Percentiles rank a stretch among this genome's conserved stretches.
Evolutionary conservation across 2,888 invertebrate species (phyloP).

Genomic region (Mellilla xanthometata): DNA sequence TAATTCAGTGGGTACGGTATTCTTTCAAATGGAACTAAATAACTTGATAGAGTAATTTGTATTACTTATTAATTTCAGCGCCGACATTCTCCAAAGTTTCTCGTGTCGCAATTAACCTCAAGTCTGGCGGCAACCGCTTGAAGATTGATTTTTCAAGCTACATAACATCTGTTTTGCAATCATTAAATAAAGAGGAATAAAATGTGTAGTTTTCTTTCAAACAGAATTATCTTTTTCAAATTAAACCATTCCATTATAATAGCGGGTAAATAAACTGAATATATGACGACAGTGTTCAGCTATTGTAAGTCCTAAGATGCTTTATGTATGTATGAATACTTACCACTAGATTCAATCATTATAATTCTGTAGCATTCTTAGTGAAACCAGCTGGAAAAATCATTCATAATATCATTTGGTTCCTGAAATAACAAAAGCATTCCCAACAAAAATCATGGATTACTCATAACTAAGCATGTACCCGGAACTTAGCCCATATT

Average conservation of each 20-base stretch:
- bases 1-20: no score
- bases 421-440: slow-evolving; percentile 14
- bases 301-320: no score
- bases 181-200: slow-evolving; percentile 58
- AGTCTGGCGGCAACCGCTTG: slow-evolving; percentile 81
- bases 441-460: background rate
- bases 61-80: slow-evolving; percentile 64
- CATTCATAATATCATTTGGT: slow-evolving; percentile 32
- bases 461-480: no score
- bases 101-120: slow-evolving; percentile 82
- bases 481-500: no score
- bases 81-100: slow-evolving; percentile 83
- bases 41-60: no score
- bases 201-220: background rate
- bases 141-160: slow-evolving; percentile 82
- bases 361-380: slow-evolving; percentile 21
- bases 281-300: no score
- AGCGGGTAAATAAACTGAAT: no score
- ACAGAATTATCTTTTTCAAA: no score
- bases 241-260: no score
- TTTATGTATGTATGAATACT: slow-evolving; percentile 16
- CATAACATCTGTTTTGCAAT: slow-evolving; percentile 66
- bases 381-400: slow-evolving; percentile 40
- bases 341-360: slow-evolving; percentile 11
- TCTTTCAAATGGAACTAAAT: no score